These are phyloP conservation scores for Otocyon megalotis DNA, from an alignment of 2,113 vertebrate species.

Conservation along the genomic window DNA sequence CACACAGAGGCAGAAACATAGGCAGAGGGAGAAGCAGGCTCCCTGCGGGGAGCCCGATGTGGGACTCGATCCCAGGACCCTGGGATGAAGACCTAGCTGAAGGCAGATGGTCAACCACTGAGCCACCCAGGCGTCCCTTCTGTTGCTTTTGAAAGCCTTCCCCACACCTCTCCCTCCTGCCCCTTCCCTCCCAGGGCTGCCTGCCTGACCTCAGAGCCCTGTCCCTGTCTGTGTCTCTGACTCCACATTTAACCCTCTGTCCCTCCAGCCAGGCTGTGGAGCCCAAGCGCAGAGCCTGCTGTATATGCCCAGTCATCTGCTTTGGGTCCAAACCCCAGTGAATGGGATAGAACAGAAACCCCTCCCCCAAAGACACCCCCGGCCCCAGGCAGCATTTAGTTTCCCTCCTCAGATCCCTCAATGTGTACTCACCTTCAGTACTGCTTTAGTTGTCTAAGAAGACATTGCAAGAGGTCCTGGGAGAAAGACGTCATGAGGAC, in stretches of 20 bases:
- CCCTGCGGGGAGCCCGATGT: too few species aligned
- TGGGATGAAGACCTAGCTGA: too few species aligned
- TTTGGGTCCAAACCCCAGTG: background rate
- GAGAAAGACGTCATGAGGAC: fast-evolving
- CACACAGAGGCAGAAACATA: too few species aligned
- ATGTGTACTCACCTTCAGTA: background rate
- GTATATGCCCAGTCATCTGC: background rate
- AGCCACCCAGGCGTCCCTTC: background rate
- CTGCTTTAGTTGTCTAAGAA: background rate
- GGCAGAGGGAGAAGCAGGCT: too few species aligned
- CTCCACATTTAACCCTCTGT: background rate
- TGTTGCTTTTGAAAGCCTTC: background rate
- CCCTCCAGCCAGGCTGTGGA: background rate
- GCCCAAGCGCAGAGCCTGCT: background rate
- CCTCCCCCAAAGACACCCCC: fast-evolving
- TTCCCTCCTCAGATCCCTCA: background rate
- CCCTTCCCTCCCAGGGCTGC: fast-evolving
- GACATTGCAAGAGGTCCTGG: background rate
- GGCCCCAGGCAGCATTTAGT: background rate
- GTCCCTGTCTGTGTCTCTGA: background rate
- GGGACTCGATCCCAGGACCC: too few species aligned
- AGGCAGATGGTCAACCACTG: too few species aligned
- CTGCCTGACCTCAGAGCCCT: background rate
- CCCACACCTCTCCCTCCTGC: background rate
- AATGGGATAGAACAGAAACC: background rate